Evolutionary conservation across 2,113 vertebrate species (phyloP).

Genomic region (Grantiella picta): DNA sequence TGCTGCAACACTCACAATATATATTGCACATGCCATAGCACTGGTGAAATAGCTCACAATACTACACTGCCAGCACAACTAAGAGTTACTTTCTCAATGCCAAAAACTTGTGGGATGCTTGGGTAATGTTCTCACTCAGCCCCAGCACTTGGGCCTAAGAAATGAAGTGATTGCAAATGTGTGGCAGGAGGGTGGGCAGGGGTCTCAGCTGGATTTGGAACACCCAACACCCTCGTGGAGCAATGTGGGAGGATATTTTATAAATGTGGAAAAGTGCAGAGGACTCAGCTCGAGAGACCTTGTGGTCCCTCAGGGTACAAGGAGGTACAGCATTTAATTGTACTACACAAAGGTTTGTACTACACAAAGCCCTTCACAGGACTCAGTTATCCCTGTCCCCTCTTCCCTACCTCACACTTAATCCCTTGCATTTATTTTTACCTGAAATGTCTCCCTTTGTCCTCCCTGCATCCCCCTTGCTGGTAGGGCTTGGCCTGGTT

Average conservation of each 20-base stretch:
- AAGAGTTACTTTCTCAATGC: background rate
- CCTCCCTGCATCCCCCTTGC: background rate
- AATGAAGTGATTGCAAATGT: accelerated
- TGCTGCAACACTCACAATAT: background rate
- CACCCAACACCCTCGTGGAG: background rate
- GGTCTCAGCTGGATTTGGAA: background rate
- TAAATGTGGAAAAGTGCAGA: accelerated
- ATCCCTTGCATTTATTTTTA: background rate
- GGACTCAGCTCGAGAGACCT: accelerated
- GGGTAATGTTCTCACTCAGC: accelerated
- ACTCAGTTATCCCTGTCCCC: background rate
- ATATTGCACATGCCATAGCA: slow-evolving; percentile 4
- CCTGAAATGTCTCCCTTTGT: background rate
- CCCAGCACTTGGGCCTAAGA: background rate
- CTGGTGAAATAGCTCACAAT: background rate
- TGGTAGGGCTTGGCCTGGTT: background rate
- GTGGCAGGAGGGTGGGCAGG: background rate
- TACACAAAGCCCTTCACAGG: background rate
- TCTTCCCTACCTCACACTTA: background rate
- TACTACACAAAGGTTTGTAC: background rate
- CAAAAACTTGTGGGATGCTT: background rate
- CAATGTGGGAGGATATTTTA: background rate
- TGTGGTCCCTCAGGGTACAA: too few species aligned
- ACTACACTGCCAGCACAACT: background rate
- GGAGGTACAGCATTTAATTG: background rate